These are phyloP conservation scores for Gari tellinella DNA, from an alignment of 2,888 invertebrate genomes.

Conservation along the genomic window DNA sequence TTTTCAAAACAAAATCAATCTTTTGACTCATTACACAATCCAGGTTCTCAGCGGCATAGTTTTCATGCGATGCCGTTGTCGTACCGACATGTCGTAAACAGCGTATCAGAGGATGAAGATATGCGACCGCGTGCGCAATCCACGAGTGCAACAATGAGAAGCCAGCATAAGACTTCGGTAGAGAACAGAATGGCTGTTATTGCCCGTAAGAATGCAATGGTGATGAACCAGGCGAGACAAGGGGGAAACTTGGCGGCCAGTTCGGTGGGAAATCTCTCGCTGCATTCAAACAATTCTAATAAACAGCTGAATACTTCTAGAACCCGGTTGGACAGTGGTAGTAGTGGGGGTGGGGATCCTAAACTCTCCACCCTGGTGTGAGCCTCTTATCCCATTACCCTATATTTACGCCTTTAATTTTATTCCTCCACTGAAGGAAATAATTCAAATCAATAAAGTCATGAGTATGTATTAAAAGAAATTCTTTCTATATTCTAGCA, in stretches of 20 bases:
- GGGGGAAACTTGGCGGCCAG: constrained; percentile 8
- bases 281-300: constrained; percentile 41
- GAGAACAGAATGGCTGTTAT: constrained; percentile 57
- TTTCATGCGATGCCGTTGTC: constrained; percentile 69
- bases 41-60: constrained; percentile 67
- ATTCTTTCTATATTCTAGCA: no score
- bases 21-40: constrained; percentile 59
- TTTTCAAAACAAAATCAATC: constrained; percentile 71
- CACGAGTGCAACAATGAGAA: constrained; percentile 61
- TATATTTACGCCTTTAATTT: no score
- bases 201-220: constrained; percentile 41
- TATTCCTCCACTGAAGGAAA: no score
- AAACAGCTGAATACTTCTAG: constrained; percentile 22
- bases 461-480: no score
- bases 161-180: constrained; percentile 32
- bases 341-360: constrained; percentile 48
- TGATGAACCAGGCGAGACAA: constrained; percentile 34
- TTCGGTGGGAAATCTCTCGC: constrained; percentile 28
- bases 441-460: no score
- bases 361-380: constrained; percentile 57
- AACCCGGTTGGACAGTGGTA: constrained; percentile 41
- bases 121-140: constrained; percentile 67
- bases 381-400: no score
- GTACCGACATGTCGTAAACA: constrained; percentile 49
- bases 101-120: constrained; percentile 37